Evolutionary conservation across 2,888 invertebrate species (phyloP), one percentile per base, ranked within the genome.

Genomic region (Clanis bilineata): DNA sequence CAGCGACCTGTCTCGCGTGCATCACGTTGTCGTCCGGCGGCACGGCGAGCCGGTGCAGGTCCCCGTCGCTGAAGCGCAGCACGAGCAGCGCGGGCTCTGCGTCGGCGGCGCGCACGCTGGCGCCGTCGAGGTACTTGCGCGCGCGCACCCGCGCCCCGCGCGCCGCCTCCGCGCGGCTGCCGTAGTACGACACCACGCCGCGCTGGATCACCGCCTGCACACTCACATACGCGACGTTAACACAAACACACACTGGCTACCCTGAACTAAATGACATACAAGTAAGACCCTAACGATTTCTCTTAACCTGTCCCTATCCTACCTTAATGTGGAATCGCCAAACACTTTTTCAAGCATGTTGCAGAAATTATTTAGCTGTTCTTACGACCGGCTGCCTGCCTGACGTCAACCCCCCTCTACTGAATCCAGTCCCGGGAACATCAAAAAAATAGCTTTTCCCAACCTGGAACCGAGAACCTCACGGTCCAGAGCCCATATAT

Each of bases 41-140:
- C 64, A 93, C 89, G 65, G 93, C 92, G 23, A 93, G 83, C 23
- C 93, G 78, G 73, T 94, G 94, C 58, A 89, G 85, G 62, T 94
- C 93, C 0, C 94, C 93, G 77, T 94, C 94, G 64, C 93, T 94
- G 76, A 93, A 94, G 71, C 81, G 76, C 12, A 94, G 74, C 60
- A 90, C 74, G 59, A 94, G 77, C 1, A 92, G 84, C 18, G 93
- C 90, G 15, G 89, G 87, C 64, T 93, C 93, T 4, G 81, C 67
- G 57, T 76, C 82, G 5, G 92, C 79, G 1, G 93, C 85, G 25
- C 81, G 67, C 1, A 94, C 80, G 28, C 84, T 77, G 4, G 95
- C 94, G 9, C 93, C 93, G 84, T 95, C 95, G 44, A 95, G 83
- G 85, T 95, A 95, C 81, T 94, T 94, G 74, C 94, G 93, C 23